Evolutionary conservation across 2,888 invertebrate genomes (phyloP).

Genomic region (Geotrupes spiniger): DNA sequence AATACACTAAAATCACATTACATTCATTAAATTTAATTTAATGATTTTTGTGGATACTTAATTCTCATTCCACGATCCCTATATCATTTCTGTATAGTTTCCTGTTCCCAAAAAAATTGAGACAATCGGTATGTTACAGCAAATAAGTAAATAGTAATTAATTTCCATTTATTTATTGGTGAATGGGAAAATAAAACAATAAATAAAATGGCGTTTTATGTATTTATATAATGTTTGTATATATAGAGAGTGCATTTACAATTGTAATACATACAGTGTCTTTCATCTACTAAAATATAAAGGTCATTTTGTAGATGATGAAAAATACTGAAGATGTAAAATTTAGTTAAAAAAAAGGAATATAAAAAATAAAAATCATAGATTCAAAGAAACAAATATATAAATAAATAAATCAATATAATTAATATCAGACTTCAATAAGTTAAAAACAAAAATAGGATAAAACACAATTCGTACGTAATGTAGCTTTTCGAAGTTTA

Average conservation of each 20-base stretch:
- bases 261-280: conserved; percentile 50
- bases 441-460: conserved; percentile 10
- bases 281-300: conserved; percentile 35
- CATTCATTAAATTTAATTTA: too few relatives aligned
- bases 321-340: conserved; percentile 17
- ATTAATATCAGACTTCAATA: conserved; percentile 17
- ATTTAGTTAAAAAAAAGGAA: conserved; percentile 8
- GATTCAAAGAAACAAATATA: conserved; percentile 16
- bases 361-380: conserved; percentile 32
- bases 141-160: too few relatives aligned
- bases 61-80: too few relatives aligned
- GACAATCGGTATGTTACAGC: too few relatives aligned
- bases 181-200: conserved; percentile 9
- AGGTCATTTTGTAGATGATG: conserved; percentile 22
- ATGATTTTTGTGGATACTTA: too few relatives aligned
- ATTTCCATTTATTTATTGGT: too few relatives aligned
- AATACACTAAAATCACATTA: too few relatives aligned
- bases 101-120: too few relatives aligned
- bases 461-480: conserved; percentile 7
- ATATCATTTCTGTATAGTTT: too few relatives aligned
- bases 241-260: conserved; percentile 50
- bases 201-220: conserved; percentile 44
- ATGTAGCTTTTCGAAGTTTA: conserved; percentile 18
- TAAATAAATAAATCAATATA: conserved; percentile 21
- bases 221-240: conserved; percentile 45